A percentile compares a stretch with the other conserved stretches of the same genome.
Evolutionary conservation across 2,797 vertebrate genomes (phyloP).

Genomic region (Acomys russatus): DNA sequence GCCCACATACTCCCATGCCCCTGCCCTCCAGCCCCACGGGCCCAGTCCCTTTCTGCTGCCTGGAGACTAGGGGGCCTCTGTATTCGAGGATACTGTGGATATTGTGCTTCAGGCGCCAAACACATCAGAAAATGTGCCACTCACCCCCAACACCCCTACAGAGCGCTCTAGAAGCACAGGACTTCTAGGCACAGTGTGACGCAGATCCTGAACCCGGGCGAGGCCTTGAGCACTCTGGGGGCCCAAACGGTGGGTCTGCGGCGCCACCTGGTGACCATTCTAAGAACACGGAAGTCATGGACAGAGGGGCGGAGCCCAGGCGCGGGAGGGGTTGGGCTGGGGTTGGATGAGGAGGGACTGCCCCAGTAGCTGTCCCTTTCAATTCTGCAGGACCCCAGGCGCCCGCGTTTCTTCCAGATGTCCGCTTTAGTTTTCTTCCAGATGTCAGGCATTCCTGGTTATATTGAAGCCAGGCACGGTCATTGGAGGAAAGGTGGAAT

Average conservation of each 20-base stretch:
- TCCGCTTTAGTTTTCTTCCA: not conserved
- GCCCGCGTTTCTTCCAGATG: not conserved
- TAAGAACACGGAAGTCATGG: fast-evolving
- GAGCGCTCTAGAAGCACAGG: not conserved
- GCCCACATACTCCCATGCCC: too few relatives aligned
- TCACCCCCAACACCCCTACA: fast-evolving
- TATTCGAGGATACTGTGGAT: not conserved
- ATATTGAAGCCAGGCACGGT: not conserved
- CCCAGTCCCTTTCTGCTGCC: not conserved
- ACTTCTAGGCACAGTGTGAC: not conserved
- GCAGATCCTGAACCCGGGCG: too few relatives aligned
- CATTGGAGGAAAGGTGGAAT: not conserved
- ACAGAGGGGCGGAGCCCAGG: not conserved
- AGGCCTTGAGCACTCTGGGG: fast-evolving
- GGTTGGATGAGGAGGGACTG: fast-evolving
- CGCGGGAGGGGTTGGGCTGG: fast-evolving
- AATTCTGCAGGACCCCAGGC: too few relatives aligned
- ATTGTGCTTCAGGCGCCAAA: not conserved
- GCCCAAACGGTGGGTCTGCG: not conserved
- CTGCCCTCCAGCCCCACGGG: not conserved
- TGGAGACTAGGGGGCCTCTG: not conserved
- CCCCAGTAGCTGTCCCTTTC: not conserved
- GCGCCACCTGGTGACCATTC: constrained; percentile 36
- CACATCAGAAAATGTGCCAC: not conserved
- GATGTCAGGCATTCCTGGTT: not conserved